Evolutionary conservation across 2,113 vertebrate genomes (phyloP), one percentile per base, ranked within the genome.

Genomic region (Gymnobelideus leadbeateri): DNA sequence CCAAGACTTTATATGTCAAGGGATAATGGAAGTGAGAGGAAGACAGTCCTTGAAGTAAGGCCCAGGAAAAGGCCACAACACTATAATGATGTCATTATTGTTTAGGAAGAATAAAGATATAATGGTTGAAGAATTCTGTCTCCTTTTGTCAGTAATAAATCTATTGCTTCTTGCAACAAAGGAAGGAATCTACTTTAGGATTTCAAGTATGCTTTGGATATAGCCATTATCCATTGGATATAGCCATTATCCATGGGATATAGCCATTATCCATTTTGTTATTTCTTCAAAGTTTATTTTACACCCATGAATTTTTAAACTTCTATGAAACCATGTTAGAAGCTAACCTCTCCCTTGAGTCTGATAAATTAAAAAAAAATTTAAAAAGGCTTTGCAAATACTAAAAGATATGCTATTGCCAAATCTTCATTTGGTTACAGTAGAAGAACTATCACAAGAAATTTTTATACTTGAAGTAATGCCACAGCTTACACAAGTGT

Each of bases 241-340:
- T 19, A 43, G n/a, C 9, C 47, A 49, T 49, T 49, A 49, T 49
- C 31, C 28, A 92, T 55, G 89, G n/a, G n/a, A 84, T 16, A 84
- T 19, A 43, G n/a, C 9, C 47, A 49, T 49, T 49, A 49, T 49
- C 31, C 28, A 92, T 55, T 14, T 43, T 31, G 2, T 3, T 91
- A 28, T 93, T 94, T 92, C 21, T 94, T 94, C 31, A 53, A 28
- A 92, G 92, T 61, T 94, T 93, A 12, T 46, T 0, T 31, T 31
- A 55, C 50, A 68, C 0, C 1, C 37, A 10, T 16, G 0, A 3
- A 24, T 10, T 91, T 91, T 54, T 2, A 37, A 25, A 43, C 61
- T 89, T 46, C 0, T 47, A 91, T 94, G 8, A 0, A 91, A 1
- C 14, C 1, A 50, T 25, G n/a, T 10, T 3, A 92, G 37, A 68